These are phyloP conservation scores for Megalops cyprinoides DNA, from an alignment of 2,797 vertebrate species.

Conservation along the genomic window DNA sequence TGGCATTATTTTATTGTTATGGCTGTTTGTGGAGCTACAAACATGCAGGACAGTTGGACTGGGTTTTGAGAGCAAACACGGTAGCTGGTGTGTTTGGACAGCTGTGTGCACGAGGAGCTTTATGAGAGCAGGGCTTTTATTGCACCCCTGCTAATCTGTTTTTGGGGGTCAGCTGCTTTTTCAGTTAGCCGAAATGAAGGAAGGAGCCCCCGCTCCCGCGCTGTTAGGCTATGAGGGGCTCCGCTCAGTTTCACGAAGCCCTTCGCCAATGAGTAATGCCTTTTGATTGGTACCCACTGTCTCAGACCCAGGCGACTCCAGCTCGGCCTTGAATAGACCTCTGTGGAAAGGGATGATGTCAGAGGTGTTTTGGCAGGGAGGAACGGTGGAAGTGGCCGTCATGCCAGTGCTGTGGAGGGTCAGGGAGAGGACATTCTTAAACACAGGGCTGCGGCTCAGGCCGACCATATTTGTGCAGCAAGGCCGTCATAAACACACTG, in stretches of 20 bases:
- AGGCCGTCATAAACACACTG: background rate
- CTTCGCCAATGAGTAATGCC: background rate
- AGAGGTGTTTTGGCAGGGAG: background rate
- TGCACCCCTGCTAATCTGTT: conserved; percentile 11
- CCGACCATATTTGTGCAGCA: background rate
- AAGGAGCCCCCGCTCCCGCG: too few species aligned
- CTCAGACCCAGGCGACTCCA: too few species aligned
- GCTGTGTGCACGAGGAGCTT: conserved; percentile 10
- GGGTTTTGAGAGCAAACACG: background rate
- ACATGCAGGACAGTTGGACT: background rate
- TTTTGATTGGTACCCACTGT: background rate
- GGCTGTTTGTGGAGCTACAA: background rate
- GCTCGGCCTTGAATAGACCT: background rate
- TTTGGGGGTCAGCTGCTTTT: conserved; percentile 21
- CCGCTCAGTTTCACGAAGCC: background rate
- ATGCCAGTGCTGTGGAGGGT: background rate
- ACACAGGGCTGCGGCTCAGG: background rate
- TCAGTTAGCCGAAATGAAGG: background rate
- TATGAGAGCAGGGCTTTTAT: conserved; percentile 9
- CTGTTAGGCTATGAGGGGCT: background rate
- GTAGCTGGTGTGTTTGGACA: conserved; percentile 18
- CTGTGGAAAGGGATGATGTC: background rate
- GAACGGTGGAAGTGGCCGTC: background rate
- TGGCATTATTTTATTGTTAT: background rate
- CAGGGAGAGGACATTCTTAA: background rate